Percentiles rank a stretch among this genome's conserved stretches.
Conservation (phyloP, 2,797 vertebrate genomes). For the Natrix natrix region DNA sequence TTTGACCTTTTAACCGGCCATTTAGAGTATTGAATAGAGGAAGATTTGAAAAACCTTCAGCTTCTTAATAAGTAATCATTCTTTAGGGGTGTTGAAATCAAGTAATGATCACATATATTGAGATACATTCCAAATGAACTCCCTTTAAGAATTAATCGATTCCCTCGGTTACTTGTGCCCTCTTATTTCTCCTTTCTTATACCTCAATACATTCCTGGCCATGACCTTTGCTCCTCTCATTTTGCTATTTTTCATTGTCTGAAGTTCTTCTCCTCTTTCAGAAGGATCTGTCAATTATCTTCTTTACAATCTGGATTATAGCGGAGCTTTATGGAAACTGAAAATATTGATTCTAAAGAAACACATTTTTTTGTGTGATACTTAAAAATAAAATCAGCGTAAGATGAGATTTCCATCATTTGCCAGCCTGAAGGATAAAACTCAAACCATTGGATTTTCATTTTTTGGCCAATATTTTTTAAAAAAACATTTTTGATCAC, state of each 20-base stretch:
- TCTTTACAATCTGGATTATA: background rate
- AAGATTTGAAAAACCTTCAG: background rate
- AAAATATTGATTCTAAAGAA: background rate
- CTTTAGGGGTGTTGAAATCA: background rate
- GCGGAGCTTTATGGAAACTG: background rate
- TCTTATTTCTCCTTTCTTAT: background rate
- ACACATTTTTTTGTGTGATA: background rate
- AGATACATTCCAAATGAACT: background rate
- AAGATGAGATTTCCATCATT: background rate
- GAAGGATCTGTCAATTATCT: background rate
- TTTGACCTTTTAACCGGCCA: background rate
- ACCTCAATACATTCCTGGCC: background rate
- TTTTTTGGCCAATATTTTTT: background rate
- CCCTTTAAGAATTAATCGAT: background rate
- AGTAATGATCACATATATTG: background rate
- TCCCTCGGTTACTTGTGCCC: background rate
- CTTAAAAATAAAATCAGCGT: background rate
- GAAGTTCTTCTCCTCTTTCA: background rate
- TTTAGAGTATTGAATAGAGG: background rate
- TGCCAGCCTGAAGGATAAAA: background rate
- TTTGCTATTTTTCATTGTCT: background rate
- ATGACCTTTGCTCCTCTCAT: background rate
- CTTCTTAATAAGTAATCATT: background rate
- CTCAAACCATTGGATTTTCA: background rate
- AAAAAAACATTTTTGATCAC: background rate